Percentiles rank a stretch among this genome's conserved stretches.
These are phyloP conservation scores for Globodera rostochiensis DNA, from an alignment of 1,140 invertebrate species.

Conservation along the genomic window DNA sequence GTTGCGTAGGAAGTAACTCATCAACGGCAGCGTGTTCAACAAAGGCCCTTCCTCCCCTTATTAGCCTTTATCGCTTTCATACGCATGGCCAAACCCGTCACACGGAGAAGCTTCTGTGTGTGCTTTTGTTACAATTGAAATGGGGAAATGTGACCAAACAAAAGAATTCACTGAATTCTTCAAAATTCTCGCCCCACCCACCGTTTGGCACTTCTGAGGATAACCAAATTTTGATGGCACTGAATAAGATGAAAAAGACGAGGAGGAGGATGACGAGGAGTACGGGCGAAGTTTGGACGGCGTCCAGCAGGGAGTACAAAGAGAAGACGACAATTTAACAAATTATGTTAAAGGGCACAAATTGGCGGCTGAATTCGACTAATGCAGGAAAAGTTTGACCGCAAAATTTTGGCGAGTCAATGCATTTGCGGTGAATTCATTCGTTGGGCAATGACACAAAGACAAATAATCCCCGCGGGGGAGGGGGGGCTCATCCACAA, in stretches of 20 bases:
- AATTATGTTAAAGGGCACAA: background rate
- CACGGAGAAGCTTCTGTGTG: background rate
- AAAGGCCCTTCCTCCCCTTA: background rate
- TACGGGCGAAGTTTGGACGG: background rate
- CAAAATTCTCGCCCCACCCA: background rate
- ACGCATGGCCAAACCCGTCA: background rate
- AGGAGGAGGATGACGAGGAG: background rate
- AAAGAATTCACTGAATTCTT: background rate
- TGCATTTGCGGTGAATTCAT: background rate
- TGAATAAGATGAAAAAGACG: conserved; percentile 2
- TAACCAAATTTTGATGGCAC: conserved; percentile 18
- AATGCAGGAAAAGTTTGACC: too few species aligned
- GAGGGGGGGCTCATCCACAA: background rate
- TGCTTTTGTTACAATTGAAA: background rate
- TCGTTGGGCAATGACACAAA: background rate
- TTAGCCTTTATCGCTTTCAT: background rate
- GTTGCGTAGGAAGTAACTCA: conserved; percentile 7
- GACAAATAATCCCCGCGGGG: background rate
- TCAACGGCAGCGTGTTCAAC: background rate
- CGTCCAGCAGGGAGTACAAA: background rate
- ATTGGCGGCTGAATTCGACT: background rate
- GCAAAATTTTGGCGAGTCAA: background rate
- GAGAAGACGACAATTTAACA: background rate
- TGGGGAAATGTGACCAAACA: background rate
- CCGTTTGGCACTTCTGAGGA: conserved; percentile 1